phyloP scores from a whole-genome alignment of 2,888 invertebrate genomes.

The Rapana venosa region DNA sequence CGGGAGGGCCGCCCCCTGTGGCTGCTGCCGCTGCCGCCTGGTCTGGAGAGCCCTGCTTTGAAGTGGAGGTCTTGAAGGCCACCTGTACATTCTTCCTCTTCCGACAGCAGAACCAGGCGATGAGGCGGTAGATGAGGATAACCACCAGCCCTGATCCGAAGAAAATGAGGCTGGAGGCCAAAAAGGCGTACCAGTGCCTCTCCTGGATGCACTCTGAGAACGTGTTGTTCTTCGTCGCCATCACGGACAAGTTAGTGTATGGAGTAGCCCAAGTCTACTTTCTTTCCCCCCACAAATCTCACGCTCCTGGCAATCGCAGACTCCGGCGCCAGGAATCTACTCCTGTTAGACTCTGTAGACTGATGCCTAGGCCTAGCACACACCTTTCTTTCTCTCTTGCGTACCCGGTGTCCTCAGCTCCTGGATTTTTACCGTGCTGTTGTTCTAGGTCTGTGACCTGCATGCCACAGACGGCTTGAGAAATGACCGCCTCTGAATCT shows the following conservation, averaged over 20 bases:
- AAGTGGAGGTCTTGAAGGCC: background rate
- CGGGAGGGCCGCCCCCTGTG: constrained; percentile 51
- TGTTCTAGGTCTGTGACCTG: background rate
- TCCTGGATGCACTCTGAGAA: constrained; percentile 77
- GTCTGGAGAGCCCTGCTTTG: background rate
- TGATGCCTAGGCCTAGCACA: background rate
- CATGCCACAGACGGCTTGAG: background rate
- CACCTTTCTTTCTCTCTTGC: background rate
- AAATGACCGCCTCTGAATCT: background rate
- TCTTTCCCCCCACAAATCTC: background rate
- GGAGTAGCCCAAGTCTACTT: no score
- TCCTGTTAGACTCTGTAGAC: background rate
- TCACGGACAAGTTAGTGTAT: no score
- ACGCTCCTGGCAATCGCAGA: background rate
- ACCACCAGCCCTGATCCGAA: constrained; percentile 94
- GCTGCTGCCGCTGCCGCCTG: background rate
- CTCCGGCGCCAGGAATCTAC: background rate
- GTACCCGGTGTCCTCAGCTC: background rate
- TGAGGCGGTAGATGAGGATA: constrained; percentile 95
- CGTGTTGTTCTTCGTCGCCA: background rate
- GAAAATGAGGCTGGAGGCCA: constrained; percentile 97
- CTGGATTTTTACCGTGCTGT: background rate
- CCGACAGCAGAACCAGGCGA: constrained; percentile 93
- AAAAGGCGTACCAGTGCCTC: constrained; percentile 90
- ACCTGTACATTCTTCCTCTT: constrained; percentile 58